These are phyloP conservation scores for Chrysogorgia sp. DNA, from an alignment of 92 coral and sea anemone species.

Conservation along the genomic window DNA sequence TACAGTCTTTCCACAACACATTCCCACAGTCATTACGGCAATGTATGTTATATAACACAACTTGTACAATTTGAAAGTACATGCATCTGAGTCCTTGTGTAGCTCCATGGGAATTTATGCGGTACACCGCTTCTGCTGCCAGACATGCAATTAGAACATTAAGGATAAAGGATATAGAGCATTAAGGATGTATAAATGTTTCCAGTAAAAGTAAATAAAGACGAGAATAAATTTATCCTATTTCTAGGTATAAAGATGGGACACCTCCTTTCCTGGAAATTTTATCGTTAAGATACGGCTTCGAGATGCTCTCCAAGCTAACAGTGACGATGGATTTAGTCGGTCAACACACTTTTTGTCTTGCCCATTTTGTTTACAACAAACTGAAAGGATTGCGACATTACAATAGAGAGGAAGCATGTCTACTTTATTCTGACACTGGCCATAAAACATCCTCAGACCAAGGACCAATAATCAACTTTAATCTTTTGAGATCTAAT, in stretches of 20 bases:
- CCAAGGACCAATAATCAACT: conserved; percentile 93
- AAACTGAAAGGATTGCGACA: conserved; percentile 73
- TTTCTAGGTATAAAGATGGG: conserved; percentile 89
- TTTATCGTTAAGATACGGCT: conserved; percentile 76
- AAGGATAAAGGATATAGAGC: not conserved
- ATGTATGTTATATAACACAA: too few relatives aligned
- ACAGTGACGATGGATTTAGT: conserved; percentile 69
- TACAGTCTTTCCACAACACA: too few relatives aligned
- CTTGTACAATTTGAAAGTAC: too few relatives aligned
- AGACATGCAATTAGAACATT: too few relatives aligned
- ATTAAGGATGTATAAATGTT: too few relatives aligned
- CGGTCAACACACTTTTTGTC: conserved; percentile 75
- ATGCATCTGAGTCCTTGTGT: too few relatives aligned
- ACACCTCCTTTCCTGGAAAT: conserved; percentile 92
- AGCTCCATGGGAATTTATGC: too few relatives aligned
- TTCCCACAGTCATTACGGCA: too few relatives aligned
- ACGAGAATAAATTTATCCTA: not conserved
- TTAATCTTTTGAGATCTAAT: conserved; percentile 77
- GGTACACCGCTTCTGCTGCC: too few relatives aligned
- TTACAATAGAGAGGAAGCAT: conserved; percentile 65
- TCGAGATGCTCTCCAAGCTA: conserved; percentile 58
- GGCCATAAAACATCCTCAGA: conserved; percentile 49
- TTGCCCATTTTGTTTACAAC: conserved; percentile 74
- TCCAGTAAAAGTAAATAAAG: too few relatives aligned
- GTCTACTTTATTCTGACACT: conserved; percentile 83